phyloP scores from a whole-genome alignment of 2,888 invertebrate species.

The Ennomos quercinarius region DNA sequence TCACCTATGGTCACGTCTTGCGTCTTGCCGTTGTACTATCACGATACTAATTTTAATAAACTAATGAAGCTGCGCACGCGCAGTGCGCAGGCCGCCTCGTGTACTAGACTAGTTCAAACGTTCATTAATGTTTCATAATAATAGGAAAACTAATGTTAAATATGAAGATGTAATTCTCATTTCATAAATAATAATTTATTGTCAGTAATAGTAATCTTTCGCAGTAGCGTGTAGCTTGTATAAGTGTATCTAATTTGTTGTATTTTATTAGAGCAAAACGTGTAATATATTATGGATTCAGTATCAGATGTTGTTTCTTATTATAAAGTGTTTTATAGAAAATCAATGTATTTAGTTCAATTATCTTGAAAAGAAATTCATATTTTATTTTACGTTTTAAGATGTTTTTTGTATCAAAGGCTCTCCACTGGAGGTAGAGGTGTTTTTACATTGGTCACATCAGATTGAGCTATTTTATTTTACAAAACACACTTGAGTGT shows the following conservation, averaged over 20 bases:
- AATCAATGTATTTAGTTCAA: constrained; percentile 26
- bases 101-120: constrained; percentile 23
- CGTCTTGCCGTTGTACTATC: background rate
- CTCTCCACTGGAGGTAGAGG: constrained; percentile 1
- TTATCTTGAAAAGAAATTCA: constrained; percentile 26
- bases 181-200: constrained; percentile 52
- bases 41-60: constrained; percentile 2
- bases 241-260: constrained; percentile 68
- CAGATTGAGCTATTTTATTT: background rate
- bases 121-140: constrained; percentile 30
- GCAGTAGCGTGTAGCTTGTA: constrained; percentile 70
- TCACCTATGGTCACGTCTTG: too few species aligned
- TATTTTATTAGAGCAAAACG: constrained; percentile 51
- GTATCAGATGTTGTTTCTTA: constrained; percentile 65
- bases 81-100: constrained; percentile 50
- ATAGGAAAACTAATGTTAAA: constrained; percentile 32
- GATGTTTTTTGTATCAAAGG: constrained; percentile 11
- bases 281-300: constrained; percentile 71
- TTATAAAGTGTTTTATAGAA: constrained; percentile 31
- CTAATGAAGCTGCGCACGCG: constrained; percentile 49
- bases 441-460: constrained; percentile 16
- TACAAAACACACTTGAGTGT: background rate
- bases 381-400: constrained; percentile 24
- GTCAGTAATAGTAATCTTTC: constrained; percentile 63
- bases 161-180: constrained; percentile 27